Base-by-base conservation (phyloP, 2,888 invertebrate genomes). In the Axea sp. region DNA sequence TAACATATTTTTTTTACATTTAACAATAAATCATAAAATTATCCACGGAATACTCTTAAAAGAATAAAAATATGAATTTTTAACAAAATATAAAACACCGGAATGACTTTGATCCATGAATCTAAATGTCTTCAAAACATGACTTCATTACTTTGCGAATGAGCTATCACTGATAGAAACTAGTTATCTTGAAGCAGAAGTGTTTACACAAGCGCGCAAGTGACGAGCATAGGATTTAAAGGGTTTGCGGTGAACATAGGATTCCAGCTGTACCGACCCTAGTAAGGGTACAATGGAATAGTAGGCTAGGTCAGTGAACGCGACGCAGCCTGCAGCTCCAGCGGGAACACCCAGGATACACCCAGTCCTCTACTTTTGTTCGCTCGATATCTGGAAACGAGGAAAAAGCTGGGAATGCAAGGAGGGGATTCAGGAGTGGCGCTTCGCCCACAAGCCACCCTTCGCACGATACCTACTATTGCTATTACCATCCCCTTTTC, bases 311-410 rank as follows among this genome's bases (percentile, higher is more conserved):
- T 83, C 83, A 84, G 82, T 83, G 83, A 83, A 84, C 83, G 84
- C 80, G 72, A 51, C 73, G 62, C 47, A 68, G 62, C 79, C 76
- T 76, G 72, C 79, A 79, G 81, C 80, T 77, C 78, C 76, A 80
- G 75, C 79, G 77, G 74, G 79, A 79, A 76, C 77, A 77, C 80
- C 83, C 81, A 79, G 81, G 78, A 78, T 73, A 73, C 79, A 76
- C 81, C 76, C 76, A 75, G 51, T 76, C 75, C 74, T 73, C 75
- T 74, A 73, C 76, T 76, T 77, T 75, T 75, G 77, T 78, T 81
- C 84, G 84, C 82, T 84, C 84, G 82, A 84, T 84, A 84, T 84
- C 84, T 84, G 83, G 79, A 80, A 81, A 80, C 78, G 77, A 72
- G 72, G 68, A 41, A 59, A 68, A 62, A 67, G 71, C 73, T 53